phyloP scores from a whole-genome alignment of 2,888 invertebrate species.

The Meteorus colon region DNA sequence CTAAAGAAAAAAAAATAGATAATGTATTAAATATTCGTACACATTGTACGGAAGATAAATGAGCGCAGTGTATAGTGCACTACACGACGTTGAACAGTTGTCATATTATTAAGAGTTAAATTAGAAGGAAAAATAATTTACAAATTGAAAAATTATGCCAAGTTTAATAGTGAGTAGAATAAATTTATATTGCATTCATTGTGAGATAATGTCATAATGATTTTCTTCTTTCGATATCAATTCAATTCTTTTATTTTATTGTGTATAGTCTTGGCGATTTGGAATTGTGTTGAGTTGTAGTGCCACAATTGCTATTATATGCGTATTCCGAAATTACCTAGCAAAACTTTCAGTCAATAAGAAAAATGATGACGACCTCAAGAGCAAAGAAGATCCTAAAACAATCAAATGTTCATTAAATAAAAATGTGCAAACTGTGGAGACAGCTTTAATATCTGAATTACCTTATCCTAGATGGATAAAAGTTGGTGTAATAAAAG shows the following conservation, averaged over 20 bases:
- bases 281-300: slow-evolving; percentile 28
- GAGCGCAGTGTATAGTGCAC: background rate
- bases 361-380: slow-evolving; percentile 9
- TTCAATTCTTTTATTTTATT: background rate
- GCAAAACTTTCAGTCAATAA: slow-evolving; percentile 8
- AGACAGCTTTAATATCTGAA: slow-evolving; percentile 4
- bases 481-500: slow-evolving; percentile 67
- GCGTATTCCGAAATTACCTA: slow-evolving; percentile 32
- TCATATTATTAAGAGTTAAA: background rate
- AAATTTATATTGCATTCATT: background rate
- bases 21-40: background rate
- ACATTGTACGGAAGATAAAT: background rate
- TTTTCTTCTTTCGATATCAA: background rate
- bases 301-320: slow-evolving; percentile 24
- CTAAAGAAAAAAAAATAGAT: slow-evolving; percentile 7
- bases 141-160: background rate
- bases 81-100: background rate
- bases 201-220: background rate
- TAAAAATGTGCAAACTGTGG: background rate
- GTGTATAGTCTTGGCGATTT: slow-evolving; percentile 29
- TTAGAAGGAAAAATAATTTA: background rate
- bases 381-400: background rate
- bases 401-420: background rate
- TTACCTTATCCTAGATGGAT: slow-evolving; percentile 62
- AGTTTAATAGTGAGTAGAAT: background rate